A percentile compares a stretch with the other conserved stretches of the same genome.
These are phyloP conservation scores for Chydorus sphaericus DNA, from an alignment of 2,888 invertebrate genomes.

Conservation along the genomic window DNA sequence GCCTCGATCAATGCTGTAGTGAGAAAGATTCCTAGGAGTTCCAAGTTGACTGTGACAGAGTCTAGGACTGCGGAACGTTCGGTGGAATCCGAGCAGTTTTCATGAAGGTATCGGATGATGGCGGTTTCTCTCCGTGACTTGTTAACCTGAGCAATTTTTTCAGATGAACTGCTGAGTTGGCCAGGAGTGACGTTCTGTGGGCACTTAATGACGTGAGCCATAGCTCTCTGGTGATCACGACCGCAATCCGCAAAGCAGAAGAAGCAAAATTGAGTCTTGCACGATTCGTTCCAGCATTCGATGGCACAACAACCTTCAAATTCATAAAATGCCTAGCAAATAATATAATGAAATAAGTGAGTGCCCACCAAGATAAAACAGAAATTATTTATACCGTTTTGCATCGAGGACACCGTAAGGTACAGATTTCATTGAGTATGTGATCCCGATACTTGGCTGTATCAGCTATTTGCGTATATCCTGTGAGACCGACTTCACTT, in stretches of 20 bases:
- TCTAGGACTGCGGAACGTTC: slow-evolving; percentile 3
- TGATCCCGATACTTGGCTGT: not conserved
- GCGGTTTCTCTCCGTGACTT: not conserved
- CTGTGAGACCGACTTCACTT: not conserved
- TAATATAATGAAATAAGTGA: too few relatives aligned
- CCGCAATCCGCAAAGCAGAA: slow-evolving; percentile 13
- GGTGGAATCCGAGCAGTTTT: not conserved
- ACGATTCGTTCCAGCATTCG: slow-evolving; percentile 3
- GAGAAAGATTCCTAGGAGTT: not conserved
- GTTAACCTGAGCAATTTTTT: not conserved
- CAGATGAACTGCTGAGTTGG: not conserved
- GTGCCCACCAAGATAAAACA: too few relatives aligned
- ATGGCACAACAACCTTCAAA: slow-evolving; percentile 14
- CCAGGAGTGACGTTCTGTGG: not conserved
- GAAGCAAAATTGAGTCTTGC: slow-evolving; percentile 13
- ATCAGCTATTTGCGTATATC: not conserved
- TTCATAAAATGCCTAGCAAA: slow-evolving; percentile 7
- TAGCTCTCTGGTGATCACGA: not conserved
- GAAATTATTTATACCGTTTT: not conserved
- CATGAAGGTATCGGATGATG: not conserved
- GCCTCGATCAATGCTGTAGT: too few relatives aligned
- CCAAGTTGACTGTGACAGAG: not conserved
- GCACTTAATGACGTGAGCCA: slow-evolving; percentile 4
- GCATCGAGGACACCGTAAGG: slow-evolving; percentile 7
- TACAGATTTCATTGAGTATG: slow-evolving; percentile 3